These are phyloP conservation scores for Phoebastria nigripes DNA, from an alignment of 2,797 vertebrate species.

Conservation along the genomic window DNA sequence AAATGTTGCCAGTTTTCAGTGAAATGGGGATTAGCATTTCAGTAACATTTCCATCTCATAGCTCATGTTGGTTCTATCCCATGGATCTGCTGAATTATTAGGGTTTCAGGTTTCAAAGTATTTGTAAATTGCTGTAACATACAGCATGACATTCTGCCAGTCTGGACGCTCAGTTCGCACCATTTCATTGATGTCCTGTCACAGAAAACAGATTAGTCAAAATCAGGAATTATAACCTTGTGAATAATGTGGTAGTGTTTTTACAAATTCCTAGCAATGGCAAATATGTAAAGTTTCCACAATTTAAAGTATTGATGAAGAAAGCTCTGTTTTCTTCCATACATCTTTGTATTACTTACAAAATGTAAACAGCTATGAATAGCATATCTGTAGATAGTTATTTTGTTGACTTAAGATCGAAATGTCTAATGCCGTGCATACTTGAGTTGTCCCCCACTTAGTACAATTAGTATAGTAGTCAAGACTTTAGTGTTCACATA, in stretches of 20 bases:
- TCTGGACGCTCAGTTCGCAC: conserved; percentile 92
- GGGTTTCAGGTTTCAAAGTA: conserved; percentile 94
- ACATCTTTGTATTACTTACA: neutral
- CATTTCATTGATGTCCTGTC: conserved; percentile 97
- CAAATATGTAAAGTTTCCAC: neutral
- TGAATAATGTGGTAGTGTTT: neutral
- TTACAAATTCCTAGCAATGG: neutral
- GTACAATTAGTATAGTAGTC: neutral
- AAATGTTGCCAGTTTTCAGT: conserved; percentile 41
- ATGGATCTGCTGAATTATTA: neutral
- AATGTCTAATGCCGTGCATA: neutral
- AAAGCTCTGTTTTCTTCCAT: neutral
- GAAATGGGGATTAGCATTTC: conserved; percentile 35
- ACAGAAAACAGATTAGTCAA: conserved; percentile 23
- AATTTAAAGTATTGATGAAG: neutral
- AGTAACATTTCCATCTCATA: conserved; percentile 18
- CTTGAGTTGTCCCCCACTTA: neutral
- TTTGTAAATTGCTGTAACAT: conserved; percentile 97
- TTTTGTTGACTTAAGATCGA: neutral
- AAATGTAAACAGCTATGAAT: neutral
- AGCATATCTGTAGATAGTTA: neutral
- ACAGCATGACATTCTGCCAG: conserved; percentile 98
- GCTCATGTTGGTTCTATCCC: neutral
- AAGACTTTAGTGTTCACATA: neutral
- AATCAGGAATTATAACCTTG: neutral